Conservation (phyloP, 2,797 vertebrate genomes). For the Sebastes miniatus region DNA sequence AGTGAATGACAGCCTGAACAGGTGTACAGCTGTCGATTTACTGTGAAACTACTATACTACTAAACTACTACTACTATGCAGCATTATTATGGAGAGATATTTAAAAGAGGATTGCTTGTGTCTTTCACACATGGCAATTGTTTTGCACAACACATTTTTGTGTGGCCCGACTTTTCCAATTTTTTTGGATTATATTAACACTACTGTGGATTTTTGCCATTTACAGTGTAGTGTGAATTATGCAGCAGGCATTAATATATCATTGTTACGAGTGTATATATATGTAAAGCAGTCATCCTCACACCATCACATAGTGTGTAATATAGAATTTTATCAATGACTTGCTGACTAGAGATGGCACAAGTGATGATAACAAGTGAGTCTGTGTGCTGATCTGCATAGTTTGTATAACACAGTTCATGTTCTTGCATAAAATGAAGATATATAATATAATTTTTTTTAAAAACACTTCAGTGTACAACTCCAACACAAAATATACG, state of each 20-base stretch:
- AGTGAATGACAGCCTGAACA: neutral
- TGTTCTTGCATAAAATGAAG: too few species aligned
- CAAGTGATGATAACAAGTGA: too few species aligned
- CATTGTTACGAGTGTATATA: neutral
- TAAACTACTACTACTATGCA: too few species aligned
- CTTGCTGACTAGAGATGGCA: too few species aligned
- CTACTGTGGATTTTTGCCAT: neutral
- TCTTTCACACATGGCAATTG: neutral
- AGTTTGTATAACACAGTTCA: too few species aligned
- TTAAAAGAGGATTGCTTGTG: neutral
- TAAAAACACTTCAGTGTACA: too few species aligned
- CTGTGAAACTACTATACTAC: too few species aligned
- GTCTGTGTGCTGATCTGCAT: too few species aligned
- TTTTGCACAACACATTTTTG: neutral
- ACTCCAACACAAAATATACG: neutral
- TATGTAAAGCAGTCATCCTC: neutral
- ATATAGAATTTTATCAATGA: neutral
- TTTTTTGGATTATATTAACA: neutral
- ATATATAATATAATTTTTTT: accelerated
- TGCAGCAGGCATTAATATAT: neutral
- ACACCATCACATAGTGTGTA: neutral
- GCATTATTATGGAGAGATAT: neutral
- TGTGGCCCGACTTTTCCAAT: too few species aligned
- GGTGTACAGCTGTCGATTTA: neutral
- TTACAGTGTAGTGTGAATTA: neutral